These are phyloP conservation scores for Tragelaphus buxtoni DNA, from an alignment of 2,113 vertebrate genomes.

Conservation along the genomic window DNA sequence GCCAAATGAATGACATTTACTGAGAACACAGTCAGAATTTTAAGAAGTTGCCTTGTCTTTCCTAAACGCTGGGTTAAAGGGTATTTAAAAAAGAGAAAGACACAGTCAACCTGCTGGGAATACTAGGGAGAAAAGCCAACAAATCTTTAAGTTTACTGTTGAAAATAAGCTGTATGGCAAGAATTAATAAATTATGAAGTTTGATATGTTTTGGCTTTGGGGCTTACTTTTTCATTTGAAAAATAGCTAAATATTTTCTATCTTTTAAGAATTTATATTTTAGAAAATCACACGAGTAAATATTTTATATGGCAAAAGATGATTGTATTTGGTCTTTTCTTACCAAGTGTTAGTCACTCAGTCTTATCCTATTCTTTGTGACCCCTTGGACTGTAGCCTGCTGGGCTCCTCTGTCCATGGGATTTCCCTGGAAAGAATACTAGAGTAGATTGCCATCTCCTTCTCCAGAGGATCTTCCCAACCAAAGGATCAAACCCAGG, in stretches of 20 bases:
- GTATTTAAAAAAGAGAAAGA: conserved; percentile 22
- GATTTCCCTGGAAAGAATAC: neutral
- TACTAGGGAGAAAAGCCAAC: neutral
- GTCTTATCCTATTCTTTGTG: neutral
- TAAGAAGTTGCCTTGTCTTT: conserved; percentile 79
- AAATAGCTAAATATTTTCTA: neutral
- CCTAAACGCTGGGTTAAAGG: conserved; percentile 69
- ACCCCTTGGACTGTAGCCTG: neutral
- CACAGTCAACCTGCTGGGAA: conserved; percentile 6
- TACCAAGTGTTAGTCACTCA: neutral
- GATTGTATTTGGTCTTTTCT: neutral
- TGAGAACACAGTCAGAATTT: conserved; percentile 78
- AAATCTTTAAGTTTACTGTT: neutral
- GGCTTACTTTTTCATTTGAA: neutral
- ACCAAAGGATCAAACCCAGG: neutral
- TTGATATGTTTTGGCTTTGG: neutral
- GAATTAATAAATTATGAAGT: neutral
- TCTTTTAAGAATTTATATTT: neutral
- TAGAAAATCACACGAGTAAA: neutral
- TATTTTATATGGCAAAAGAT: neutral
- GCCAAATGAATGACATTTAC: conserved; percentile 82
- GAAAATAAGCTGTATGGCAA: neutral
- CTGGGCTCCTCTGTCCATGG: neutral
- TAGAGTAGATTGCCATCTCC: neutral
- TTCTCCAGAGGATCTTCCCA: neutral